Evolutionary conservation across 2,797 vertebrate species (phyloP).

Genomic region (Muscicapa striata): DNA sequence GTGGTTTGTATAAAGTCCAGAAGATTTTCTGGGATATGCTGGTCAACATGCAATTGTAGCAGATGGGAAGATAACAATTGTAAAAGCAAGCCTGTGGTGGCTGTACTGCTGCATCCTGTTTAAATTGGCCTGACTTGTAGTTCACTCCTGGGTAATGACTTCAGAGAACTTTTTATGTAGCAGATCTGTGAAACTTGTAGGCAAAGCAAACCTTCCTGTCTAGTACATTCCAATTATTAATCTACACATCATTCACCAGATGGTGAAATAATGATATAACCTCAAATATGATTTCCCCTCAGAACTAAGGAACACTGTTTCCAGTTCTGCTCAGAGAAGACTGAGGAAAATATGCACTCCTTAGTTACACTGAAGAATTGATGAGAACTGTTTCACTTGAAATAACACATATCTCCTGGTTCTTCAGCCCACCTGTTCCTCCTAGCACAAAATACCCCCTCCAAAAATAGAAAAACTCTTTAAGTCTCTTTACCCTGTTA

Average conservation of each 20-base stretch:
- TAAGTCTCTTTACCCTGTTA: neutral
- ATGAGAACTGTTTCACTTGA: neutral
- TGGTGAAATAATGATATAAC: neutral
- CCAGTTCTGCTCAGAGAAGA: neutral
- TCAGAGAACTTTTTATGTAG: neutral
- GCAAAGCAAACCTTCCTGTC: neutral
- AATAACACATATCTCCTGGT: neutral
- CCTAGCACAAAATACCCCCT: neutral
- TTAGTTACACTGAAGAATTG: neutral
- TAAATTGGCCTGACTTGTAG: neutral
- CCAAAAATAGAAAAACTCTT: neutral
- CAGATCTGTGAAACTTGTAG: neutral
- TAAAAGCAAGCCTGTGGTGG: neutral
- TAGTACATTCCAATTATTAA: neutral
- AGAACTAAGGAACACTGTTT: neutral
- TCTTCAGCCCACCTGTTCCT: neutral
- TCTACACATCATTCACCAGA: neutral
- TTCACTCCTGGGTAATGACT: neutral
- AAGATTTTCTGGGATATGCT: neutral
- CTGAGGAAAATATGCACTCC: neutral
- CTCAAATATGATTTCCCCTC: neutral
- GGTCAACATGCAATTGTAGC: neutral
- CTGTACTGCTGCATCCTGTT: conserved; percentile 2
- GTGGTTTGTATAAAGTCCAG: neutral
- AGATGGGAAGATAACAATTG: neutral